Evolutionary conservation across 1,140 invertebrate genomes (phyloP).

Genomic region (Cyphomyrmex costatus): DNA sequence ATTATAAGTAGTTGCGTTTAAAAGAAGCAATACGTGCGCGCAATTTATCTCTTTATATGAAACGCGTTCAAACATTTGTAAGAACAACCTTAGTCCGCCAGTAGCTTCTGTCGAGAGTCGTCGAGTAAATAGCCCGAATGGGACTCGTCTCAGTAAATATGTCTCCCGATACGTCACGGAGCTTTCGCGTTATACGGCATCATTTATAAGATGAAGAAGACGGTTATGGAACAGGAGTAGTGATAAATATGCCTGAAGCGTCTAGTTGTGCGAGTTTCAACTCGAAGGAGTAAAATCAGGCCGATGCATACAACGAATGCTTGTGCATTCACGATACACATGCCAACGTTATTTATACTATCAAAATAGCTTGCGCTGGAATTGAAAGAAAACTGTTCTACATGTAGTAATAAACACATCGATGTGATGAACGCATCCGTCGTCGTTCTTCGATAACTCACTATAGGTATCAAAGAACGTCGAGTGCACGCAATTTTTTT

Average conservation of each 20-base stretch:
- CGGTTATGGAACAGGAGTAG: constrained; percentile 72
- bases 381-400: constrained; percentile 17
- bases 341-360: constrained; percentile 5
- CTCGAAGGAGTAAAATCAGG: constrained; percentile 51
- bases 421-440: not conserved
- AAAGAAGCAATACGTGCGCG: constrained; percentile 5
- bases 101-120: constrained; percentile 63
- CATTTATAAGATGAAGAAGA: constrained; percentile 75
- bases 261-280: constrained; percentile 62
- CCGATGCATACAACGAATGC: constrained; percentile 35
- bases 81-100: constrained; percentile 62
- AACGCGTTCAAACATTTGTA: constrained; percentile 72
- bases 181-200: constrained; percentile 70
- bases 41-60: constrained; percentile 30
- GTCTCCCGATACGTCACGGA: constrained; percentile 78
- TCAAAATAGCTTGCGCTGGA: not conserved
- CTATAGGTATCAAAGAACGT: constrained; percentile 37
- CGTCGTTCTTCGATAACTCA: constrained; percentile 62
- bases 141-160: constrained; percentile 80
- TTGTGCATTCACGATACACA: not conserved
- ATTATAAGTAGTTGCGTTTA: constrained; percentile 22
- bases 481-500: constrained; percentile 27
- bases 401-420: constrained; percentile 2
- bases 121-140: constrained; percentile 76
- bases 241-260: constrained; percentile 75